A percentile compares a stretch with the other conserved stretches of the same genome.
These are phyloP conservation scores for Calameuta idolon DNA, from an alignment of 2,888 invertebrate species.

Conservation along the genomic window DNA sequence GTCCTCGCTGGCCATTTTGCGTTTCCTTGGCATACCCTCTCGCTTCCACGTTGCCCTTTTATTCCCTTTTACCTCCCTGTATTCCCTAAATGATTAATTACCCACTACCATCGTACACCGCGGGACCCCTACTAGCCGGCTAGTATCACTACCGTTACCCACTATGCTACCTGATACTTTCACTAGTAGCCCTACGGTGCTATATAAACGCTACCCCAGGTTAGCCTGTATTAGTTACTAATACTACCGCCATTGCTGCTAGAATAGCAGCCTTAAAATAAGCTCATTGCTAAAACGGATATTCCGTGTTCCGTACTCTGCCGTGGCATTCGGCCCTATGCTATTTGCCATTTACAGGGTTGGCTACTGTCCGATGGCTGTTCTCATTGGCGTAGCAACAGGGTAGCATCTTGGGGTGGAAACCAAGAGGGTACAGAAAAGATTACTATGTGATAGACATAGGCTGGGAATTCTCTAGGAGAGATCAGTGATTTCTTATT, in stretches of 20 bases:
- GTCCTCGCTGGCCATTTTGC: slow-evolving; percentile 56
- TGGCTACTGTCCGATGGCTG: background rate
- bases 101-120: slow-evolving; percentile 25
- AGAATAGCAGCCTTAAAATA: slow-evolving; percentile 38
- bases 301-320: slow-evolving; percentile 56
- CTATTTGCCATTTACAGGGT: slow-evolving; percentile 14
- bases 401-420: background rate
- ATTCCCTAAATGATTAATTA: slow-evolving; percentile 63
- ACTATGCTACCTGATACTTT: background rate
- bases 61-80: slow-evolving; percentile 31
- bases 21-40: slow-evolving; percentile 46
- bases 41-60: slow-evolving; percentile 37
- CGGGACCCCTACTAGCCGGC: background rate
- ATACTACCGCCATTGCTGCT: background rate
- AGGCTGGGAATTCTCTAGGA: background rate
- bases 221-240: background rate
- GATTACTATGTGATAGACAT: background rate
- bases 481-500: background rate
- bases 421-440: background rate
- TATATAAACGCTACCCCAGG: background rate
- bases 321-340: slow-evolving; percentile 39
- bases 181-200: background rate
- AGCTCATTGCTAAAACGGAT: slow-evolving; percentile 63
- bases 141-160: background rate
- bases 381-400: background rate